Conservation (phyloP, 2,888 invertebrate genomes). For the Cephus pygmeus region DNA sequence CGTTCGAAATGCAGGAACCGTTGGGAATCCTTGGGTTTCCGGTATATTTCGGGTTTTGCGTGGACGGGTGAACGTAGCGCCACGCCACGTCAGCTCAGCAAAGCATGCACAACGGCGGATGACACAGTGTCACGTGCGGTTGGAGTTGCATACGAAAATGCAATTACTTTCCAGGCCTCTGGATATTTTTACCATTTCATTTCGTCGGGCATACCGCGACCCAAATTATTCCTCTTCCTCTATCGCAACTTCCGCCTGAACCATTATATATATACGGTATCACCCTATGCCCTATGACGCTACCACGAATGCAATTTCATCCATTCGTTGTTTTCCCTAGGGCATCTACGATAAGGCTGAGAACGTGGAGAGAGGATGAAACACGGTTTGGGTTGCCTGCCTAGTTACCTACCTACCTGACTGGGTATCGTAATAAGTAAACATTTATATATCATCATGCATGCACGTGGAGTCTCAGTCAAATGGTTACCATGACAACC, state of each 20-base stretch:
- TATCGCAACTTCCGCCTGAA: neutral
- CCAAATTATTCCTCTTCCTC: neutral
- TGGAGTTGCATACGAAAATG: neutral
- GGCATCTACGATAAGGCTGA: neutral
- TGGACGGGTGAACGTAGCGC: neutral
- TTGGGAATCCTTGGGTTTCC: neutral
- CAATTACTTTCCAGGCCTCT: constrained; percentile 5
- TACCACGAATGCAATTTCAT: neutral
- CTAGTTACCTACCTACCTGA: neutral
- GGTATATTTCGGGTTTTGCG: neutral
- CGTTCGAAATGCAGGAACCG: neutral
- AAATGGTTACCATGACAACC: neutral
- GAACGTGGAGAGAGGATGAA: neutral
- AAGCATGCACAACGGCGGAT: constrained; percentile 1
- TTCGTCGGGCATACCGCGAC: neutral
- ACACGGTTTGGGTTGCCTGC: neutral
- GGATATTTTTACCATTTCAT: constrained; percentile 6
- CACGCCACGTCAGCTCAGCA: neutral
- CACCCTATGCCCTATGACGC: neutral
- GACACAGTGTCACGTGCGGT: constrained; percentile 6
- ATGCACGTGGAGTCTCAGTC: neutral
- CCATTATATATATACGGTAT: neutral
- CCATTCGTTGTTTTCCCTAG: neutral
- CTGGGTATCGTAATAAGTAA: neutral
- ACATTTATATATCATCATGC: neutral